Evolutionary conservation across 2,797 vertebrate species (phyloP), one percentile per base, ranked within the genome.

Genomic region (Pseudopleuronectes americanus): DNA sequence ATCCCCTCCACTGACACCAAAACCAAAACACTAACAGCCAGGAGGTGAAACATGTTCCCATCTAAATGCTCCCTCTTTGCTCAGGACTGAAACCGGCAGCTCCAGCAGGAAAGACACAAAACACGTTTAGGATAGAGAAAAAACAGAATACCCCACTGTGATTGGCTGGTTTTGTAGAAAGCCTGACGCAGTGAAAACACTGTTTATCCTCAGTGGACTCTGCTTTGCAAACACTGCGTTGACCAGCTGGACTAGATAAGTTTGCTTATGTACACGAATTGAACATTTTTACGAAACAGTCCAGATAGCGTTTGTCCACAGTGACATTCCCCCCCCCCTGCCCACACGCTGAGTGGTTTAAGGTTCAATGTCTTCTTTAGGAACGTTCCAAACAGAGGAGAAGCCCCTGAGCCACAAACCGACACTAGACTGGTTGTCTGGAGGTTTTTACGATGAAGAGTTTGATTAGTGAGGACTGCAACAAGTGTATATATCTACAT

Each of bases 121-220:
- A 36, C 1, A 8, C 8, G 24, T 4, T 6, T 19, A 12, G 45
- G 9, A 9, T 1, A 33, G 38, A 53, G 38, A 19, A 17, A 49
- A 5, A 47, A 0, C n/a, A 23, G 4, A 23, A 24, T 2, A 0
- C 22, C 24, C 2, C 28, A 4, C 2, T 66, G 41, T 70, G 68
- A 85, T 80, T 89, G 74, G 77, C 38, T 57, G 22, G 2, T 59
- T 43, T 26, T 24, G 31, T 6, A 21, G 23, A 64, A 68, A 67
- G 16, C 51, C 60, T 62, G 60, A 76, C 48, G 13, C 49, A 71
- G 68, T 22, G 19, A 2, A 58, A 67, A 23, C 51, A 23, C 60
- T 8, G 22, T 61, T 24, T 1, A 13, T 19, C 31, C 33, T 49
- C 57, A 9, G 55, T 66, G 80, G 83, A 83, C 78, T 82, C 77